These are phyloP conservation scores for Zoanthus sociatus DNA, from an alignment of 92 coral and sea anemone species.

Conservation along the genomic window DNA sequence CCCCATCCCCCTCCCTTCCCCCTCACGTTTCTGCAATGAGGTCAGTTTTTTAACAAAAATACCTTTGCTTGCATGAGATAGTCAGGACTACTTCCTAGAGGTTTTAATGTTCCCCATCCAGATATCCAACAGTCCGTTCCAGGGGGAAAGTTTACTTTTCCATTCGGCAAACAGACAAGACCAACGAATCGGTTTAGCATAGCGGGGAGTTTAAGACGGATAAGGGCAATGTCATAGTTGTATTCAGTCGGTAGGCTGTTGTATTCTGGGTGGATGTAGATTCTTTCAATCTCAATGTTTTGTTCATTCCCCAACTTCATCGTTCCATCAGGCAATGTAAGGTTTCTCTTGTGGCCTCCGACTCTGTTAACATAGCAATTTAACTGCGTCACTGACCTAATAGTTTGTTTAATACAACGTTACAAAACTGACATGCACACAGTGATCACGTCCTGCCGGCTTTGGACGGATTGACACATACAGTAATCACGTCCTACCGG, in stretches of 20 bases:
- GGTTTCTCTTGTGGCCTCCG: constrained; percentile 83
- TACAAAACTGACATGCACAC: too few species aligned
- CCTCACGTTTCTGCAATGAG: not conserved
- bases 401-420: too few species aligned
- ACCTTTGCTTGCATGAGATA: constrained; percentile 87
- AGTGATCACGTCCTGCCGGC: too few species aligned
- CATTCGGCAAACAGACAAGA: constrained; percentile 82
- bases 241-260: constrained; percentile 57
- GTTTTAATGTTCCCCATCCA: constrained; percentile 87
- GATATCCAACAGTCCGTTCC: constrained; percentile 80
- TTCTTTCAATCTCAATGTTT: constrained; percentile 70
- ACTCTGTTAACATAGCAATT: constrained; percentile 46
- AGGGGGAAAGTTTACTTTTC: constrained; percentile 66
- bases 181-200: constrained; percentile 35
- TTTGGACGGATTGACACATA: too few species aligned
- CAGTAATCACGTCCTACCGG: too few species aligned
- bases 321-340: constrained; percentile 54
- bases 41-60: not conserved
- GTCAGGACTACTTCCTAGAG: constrained; percentile 74
- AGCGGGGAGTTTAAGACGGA: constrained; percentile 77
- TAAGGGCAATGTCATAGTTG: constrained; percentile 90
- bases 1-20: too few species aligned
- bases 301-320: constrained; percentile 51
- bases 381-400: too few species aligned
- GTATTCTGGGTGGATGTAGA: constrained; percentile 77